Percentiles rank a stretch among this genome's conserved stretches.
Conservation (phyloP, 2,113 vertebrate species). For the Lutjanus erythropterus region DNA sequence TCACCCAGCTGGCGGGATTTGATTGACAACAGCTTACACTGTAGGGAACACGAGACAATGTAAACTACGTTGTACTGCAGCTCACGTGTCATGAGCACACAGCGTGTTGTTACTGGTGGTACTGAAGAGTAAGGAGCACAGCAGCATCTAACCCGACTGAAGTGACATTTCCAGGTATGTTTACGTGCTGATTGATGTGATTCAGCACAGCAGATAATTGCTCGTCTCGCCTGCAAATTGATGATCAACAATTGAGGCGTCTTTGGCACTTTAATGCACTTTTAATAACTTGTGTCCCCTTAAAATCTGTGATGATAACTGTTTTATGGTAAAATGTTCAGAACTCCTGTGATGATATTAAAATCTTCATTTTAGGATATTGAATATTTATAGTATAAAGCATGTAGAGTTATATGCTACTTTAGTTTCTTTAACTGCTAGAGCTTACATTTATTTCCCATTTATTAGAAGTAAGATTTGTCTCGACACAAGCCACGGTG, state of each 20-base stretch:
- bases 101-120: background rate
- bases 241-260: background rate
- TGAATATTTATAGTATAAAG: background rate
- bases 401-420: too few relatives aligned
- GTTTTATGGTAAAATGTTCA: background rate
- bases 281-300: background rate
- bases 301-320: slow-evolving; percentile 3
- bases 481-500: background rate
- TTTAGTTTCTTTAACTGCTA: background rate
- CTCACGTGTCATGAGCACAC: background rate
- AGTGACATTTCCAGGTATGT: background rate
- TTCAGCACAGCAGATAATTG: background rate
- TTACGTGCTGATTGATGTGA: background rate
- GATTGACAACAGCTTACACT: background rate
- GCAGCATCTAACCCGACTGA: background rate
- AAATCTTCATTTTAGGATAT: background rate
- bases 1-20: background rate
- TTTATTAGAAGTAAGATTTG: background rate
- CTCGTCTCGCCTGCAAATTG: background rate
- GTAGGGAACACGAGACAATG: background rate
- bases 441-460: background rate
- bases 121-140: background rate
- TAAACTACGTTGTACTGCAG: too few relatives aligned
- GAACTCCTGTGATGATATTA: background rate
- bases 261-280: slow-evolving; percentile 24